Conservation (phyloP, 2,888 invertebrate species). For the Scelioninae gen. 2 region DNA sequence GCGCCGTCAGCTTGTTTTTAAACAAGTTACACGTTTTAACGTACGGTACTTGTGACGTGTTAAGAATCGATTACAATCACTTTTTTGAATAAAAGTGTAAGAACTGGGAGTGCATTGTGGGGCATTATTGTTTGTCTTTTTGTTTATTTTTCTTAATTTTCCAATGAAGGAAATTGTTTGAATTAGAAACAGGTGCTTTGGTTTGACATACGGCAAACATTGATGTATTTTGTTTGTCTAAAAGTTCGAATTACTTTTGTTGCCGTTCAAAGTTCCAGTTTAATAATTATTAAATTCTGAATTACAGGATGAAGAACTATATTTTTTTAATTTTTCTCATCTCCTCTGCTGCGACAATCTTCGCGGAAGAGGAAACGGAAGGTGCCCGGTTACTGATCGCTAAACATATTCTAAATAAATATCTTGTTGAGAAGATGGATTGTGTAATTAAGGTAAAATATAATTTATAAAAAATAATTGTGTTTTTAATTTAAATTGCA, state of each 20-base stretch:
- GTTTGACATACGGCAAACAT: slow-evolving; percentile 43
- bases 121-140: background rate
- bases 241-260: background rate
- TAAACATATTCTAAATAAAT: slow-evolving; percentile 96
- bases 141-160: background rate
- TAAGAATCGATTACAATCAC: slow-evolving; percentile 13
- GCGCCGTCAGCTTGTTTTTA: background rate
- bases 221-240: background rate
- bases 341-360: slow-evolving; percentile 75
- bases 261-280: background rate
- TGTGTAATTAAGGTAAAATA: slow-evolving; percentile 85
- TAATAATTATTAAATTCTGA: slow-evolving; percentile 6
- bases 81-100: slow-evolving; percentile 30
- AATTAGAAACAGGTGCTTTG: background rate
- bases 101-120: background rate
- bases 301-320: slow-evolving; percentile 73
- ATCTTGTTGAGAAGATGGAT: slow-evolving; percentile 82
- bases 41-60: slow-evolving; percentile 36
- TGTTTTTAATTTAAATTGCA: no score
- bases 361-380: slow-evolving; percentile 80
- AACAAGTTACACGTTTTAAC: slow-evolving; percentile 5
- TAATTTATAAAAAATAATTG: no score
- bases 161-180: slow-evolving; percentile 3
- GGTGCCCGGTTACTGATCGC: slow-evolving; percentile 91
- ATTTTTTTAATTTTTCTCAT: slow-evolving; percentile 76